A percentile compares a stretch with the other conserved stretches of the same genome.
Conservation (phyloP, 2,797 vertebrate genomes). For the Lophotriccus pileatus region DNA sequence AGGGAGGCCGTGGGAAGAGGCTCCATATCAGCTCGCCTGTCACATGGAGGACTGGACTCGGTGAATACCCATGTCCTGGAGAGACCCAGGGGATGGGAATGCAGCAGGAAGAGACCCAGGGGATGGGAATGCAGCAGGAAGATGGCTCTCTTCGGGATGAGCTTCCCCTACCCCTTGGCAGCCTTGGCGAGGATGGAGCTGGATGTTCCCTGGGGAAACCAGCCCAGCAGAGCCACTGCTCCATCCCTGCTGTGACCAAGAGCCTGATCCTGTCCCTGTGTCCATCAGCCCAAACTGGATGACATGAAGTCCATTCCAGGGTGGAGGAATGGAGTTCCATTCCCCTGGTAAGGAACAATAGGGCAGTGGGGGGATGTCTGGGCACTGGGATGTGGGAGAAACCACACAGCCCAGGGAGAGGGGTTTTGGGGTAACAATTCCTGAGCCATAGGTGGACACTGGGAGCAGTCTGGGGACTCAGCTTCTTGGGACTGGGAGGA, state of each 20-base stretch:
- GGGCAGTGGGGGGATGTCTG: background rate
- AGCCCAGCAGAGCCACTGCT: background rate
- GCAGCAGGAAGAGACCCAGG: background rate
- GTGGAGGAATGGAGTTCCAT: too few relatives aligned
- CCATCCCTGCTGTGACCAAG: background rate
- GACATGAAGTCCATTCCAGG: background rate
- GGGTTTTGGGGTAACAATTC: accelerated
- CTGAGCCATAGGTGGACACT: accelerated
- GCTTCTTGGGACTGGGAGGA: background rate
- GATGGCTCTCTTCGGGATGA: accelerated
- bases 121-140: background rate
- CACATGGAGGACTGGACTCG: background rate
- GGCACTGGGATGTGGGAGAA: background rate
- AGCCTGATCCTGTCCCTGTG: background rate
- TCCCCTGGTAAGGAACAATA: accelerated
- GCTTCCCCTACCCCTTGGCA: background rate
- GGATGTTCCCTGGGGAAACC: background rate
- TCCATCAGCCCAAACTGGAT: accelerated
- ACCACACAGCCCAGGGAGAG: background rate
- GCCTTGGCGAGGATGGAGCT: background rate
- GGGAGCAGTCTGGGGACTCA: background rate
- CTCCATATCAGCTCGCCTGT: background rate
- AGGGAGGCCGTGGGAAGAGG: background rate
- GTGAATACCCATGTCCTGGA: accelerated
- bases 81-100: background rate